A percentile compares a stretch with the other conserved stretches of the same genome.
phyloP scores from a whole-genome alignment of 2,113 vertebrate species.

The Polypterus senegalus region DNA sequence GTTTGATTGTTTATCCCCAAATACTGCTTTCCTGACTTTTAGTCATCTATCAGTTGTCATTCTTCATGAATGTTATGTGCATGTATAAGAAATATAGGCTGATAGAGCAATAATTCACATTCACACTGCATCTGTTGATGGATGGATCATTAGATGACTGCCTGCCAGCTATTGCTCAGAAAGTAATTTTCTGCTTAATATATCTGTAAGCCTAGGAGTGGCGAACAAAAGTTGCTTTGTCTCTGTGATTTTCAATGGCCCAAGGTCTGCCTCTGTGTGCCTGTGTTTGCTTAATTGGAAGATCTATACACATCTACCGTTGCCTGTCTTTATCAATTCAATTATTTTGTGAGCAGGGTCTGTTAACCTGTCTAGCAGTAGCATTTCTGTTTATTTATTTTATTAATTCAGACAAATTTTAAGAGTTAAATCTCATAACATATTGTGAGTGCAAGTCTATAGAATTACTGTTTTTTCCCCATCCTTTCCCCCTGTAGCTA shows the following conservation, averaged over 20 bases:
- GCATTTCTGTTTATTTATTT: too few relatives aligned
- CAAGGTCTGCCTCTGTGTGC: conserved; percentile 19
- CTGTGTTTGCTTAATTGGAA: conserved; percentile 9
- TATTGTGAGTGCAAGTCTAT: too few relatives aligned
- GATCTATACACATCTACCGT: too few relatives aligned
- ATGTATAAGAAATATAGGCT: conserved; percentile 29
- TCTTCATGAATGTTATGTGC: conserved; percentile 18
- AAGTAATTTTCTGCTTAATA: conserved; percentile 48
- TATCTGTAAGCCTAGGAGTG: conserved; percentile 33
- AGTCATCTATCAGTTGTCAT: conserved; percentile 20
- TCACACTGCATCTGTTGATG: conserved; percentile 41
- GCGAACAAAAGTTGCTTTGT: conserved; percentile 17
- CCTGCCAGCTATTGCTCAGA: conserved; percentile 40
- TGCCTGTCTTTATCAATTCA: too few relatives aligned
- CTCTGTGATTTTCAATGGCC: conserved; percentile 23
- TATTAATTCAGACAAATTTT: too few relatives aligned
- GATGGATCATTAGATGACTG: conserved; percentile 54
- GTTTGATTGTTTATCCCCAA: conserved; percentile 39
- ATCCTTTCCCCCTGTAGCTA: too few relatives aligned
- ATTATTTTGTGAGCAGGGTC: too few relatives aligned
- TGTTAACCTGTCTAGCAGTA: too few relatives aligned
- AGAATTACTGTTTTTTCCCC: too few relatives aligned
- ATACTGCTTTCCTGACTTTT: conserved; percentile 35
- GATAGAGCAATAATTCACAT: conserved; percentile 38
- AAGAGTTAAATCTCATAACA: too few relatives aligned